Base-by-base conservation (phyloP, 2,888 invertebrate genomes). In the Hirudinaria manillensis region DNA sequence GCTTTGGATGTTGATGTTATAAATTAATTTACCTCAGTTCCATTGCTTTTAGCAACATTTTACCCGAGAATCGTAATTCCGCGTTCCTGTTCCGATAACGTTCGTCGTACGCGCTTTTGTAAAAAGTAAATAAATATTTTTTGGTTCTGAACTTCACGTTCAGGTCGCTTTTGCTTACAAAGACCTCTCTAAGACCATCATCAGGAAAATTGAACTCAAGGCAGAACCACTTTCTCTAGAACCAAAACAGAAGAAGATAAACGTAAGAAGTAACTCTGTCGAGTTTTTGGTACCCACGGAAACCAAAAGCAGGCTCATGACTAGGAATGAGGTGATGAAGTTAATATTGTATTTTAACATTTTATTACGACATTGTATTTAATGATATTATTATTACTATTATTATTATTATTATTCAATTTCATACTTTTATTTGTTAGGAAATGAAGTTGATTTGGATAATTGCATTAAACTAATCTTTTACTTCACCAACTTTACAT, bases 271-370 rank as follows among this genome's bases (percentile, higher is more conserved):
- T 10, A 36, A 36, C 27, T 56, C 61, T 56, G 3, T 56, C 6
- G 27, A 56, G n/a, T 24, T 71, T 19, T 53, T 38, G n/a, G 71
- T 71, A n/a, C 27, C 51, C 7, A 53, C 71, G 38, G 51, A 51
- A 24, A 71, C 55, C n/a, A 51, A 71, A 3, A 71, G 71, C 29
- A 10, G 53, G 24, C 55, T 71, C 24, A 32, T 71, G 24, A 7
- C 53, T 27, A 21, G 71, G 24, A 71, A n/a, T 53, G 71, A 71
- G 51, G 71, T 71, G 36, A 36, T 36, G 36, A 36, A 6, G 36
- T 6, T 36, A 36, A 36, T 36, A 36, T 36, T 36, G 7, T 10
- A 45, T 61, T 65, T n/a, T 36, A 56, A 16, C 70, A 36, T 61
- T 70, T 53, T 13, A 19, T 53, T 21, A 19, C 21, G 16, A 19